Conservation (phyloP, 2,113 vertebrate species). For the Castor canadensis region DNA sequence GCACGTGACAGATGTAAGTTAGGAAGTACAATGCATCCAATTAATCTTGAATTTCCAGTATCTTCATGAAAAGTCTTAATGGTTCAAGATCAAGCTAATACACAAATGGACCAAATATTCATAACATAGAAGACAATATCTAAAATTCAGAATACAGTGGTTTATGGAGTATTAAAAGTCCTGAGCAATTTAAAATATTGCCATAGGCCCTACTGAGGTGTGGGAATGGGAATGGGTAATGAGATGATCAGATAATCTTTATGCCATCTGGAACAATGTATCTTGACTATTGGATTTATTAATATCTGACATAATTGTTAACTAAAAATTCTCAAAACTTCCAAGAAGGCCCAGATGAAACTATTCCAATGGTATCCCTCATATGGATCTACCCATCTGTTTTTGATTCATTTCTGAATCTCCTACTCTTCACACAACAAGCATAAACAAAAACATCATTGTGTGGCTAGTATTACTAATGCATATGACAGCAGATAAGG, state of each 20-base stretch:
- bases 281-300: not conserved
- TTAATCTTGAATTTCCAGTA: conserved; percentile 22
- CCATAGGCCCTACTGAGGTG: not conserved
- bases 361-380: not conserved
- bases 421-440: not conserved
- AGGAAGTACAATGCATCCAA: not conserved
- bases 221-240: not conserved
- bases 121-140: not conserved
- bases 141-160: not conserved
- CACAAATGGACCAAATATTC: not conserved
- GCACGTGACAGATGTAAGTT: not conserved
- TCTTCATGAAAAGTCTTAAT: not conserved
- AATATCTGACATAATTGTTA: not conserved
- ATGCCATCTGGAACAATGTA: not conserved
- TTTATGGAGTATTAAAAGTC: not conserved
- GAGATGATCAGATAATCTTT: not conserved
- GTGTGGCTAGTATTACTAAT: not conserved
- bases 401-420: not conserved
- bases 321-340: not conserved
- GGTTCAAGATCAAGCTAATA: not conserved
- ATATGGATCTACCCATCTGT: not conserved
- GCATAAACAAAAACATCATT: not conserved
- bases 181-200: not conserved
- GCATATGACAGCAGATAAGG: not conserved
- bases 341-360: not conserved